Percentiles rank a stretch among this genome's conserved stretches.
Evolutionary conservation across 2,797 vertebrate genomes (phyloP).

Genomic region (Melanotaenia boesemani): DNA sequence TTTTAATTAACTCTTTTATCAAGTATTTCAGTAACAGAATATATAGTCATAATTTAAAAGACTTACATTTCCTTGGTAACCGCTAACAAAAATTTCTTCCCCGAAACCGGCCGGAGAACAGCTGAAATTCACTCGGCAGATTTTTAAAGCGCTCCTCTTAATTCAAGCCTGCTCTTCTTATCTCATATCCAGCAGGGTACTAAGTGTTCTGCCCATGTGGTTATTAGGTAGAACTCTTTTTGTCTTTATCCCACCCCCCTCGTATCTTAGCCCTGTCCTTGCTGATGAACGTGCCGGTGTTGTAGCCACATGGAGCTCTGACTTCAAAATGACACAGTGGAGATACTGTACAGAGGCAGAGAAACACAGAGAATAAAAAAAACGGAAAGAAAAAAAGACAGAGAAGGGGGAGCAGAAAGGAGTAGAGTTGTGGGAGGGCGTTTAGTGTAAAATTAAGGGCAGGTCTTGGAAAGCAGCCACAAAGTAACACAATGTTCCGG

Average conservation of each 20-base stretch:
- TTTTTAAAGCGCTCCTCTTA: conserved; percentile 37
- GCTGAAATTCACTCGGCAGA: conserved; percentile 48
- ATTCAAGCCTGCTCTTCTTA: conserved; percentile 63
- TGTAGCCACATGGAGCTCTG: conserved; percentile 59
- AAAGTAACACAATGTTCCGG: conserved; percentile 92
- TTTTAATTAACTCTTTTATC: conserved; percentile 25
- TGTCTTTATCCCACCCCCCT: conserved; percentile 4
- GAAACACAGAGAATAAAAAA: neutral
- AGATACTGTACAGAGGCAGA: conserved; percentile 26
- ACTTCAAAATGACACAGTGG: conserved; percentile 62
- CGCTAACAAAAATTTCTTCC: conserved; percentile 6
- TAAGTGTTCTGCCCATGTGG: conserved; percentile 80
- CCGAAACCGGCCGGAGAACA: neutral
- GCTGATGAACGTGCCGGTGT: conserved; percentile 50
- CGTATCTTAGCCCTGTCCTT: conserved; percentile 13
- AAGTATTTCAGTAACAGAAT: neutral
- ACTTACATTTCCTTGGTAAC: conserved; percentile 57
- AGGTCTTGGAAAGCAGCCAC: conserved; percentile 88
- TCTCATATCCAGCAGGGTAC: conserved; percentile 76
- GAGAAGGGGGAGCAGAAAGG: conserved; percentile 17
- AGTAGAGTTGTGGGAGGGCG: conserved; percentile 75
- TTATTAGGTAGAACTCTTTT: conserved; percentile 36
- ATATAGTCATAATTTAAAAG: neutral
- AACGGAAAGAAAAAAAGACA: neutral
- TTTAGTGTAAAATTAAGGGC: conserved; percentile 84